Evolutionary conservation across 2,113 vertebrate species (phyloP).

Genomic region (Scortum barcoo): DNA sequence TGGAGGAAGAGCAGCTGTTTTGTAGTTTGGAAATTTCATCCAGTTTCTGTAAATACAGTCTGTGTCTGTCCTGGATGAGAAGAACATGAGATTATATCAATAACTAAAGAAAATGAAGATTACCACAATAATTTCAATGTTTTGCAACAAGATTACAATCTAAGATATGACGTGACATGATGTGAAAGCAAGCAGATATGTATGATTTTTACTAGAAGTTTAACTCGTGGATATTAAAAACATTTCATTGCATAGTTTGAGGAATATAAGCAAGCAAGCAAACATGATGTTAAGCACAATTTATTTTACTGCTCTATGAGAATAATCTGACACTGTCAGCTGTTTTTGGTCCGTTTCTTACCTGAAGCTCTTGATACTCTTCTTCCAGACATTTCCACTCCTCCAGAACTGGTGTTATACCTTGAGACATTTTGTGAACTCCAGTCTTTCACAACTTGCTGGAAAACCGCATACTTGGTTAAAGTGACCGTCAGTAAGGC

Average conservation of each 20-base stretch:
- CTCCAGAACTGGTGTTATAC: constrained; percentile 76
- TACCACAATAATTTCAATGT: background rate
- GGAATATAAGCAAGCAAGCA: background rate
- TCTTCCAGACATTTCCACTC: constrained; percentile 90
- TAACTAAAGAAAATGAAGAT: background rate
- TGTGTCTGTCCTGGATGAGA: constrained; percentile 89
- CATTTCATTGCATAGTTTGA: background rate
- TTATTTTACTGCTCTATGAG: background rate
- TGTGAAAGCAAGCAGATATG: background rate
- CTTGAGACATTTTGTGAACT: constrained; percentile 63
- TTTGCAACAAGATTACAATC: background rate
- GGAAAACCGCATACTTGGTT: background rate
- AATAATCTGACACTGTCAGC: background rate
- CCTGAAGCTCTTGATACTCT: constrained; percentile 91
- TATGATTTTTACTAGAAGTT: background rate
- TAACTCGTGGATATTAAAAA: background rate
- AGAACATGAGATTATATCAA: background rate
- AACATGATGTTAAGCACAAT: background rate
- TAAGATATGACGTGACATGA: background rate
- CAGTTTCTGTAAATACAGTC: constrained; percentile 90
- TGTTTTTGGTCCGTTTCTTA: constrained; percentile 63
- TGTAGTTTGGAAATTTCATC: constrained; percentile 94
- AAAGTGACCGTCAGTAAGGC: background rate
- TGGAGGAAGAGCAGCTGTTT: constrained; percentile 86
- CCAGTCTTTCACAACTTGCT: no score